Evolutionary conservation across 2,113 vertebrate species (phyloP).

Genomic region (Geothlypis trichas): DNA sequence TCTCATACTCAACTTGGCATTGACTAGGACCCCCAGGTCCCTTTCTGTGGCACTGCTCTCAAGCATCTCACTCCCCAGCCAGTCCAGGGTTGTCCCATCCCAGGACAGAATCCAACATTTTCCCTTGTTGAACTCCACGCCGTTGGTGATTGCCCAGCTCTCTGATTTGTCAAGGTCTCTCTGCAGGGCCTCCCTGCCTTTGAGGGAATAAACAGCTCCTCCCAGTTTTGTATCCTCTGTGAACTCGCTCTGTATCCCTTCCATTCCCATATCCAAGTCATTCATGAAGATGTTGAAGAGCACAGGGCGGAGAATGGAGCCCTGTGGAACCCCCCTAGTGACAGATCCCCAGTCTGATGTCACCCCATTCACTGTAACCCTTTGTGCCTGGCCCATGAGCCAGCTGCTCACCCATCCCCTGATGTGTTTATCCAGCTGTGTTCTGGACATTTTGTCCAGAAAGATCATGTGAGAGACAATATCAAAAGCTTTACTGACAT

Average conservation of each 20-base stretch:
- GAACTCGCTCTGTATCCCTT: neutral
- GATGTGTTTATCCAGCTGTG: neutral
- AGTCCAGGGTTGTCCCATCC: neutral
- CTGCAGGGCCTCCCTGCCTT: accelerated
- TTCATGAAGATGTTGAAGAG: neutral
- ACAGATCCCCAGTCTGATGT: neutral
- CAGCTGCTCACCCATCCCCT: neutral
- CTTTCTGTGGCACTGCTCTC: accelerated
- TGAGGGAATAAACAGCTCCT: accelerated
- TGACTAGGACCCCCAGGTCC: accelerated
- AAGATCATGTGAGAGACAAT: neutral
- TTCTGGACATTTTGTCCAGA: neutral
- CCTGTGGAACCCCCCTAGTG: neutral
- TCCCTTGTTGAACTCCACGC: accelerated
- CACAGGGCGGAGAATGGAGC: accelerated
- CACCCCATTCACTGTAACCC: neutral
- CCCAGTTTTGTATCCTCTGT: neutral
- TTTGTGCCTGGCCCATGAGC: accelerated
- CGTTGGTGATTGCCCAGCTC: neutral
- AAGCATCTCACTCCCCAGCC: neutral
- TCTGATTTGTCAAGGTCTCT: neutral
- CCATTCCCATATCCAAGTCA: neutral
- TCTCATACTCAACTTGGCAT: accelerated
- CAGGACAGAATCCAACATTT: accelerated
- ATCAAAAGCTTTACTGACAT: neutral